These are phyloP conservation scores for Cavia aperea DNA, from an alignment of 2,113 vertebrate species.

Conservation along the genomic window DNA sequence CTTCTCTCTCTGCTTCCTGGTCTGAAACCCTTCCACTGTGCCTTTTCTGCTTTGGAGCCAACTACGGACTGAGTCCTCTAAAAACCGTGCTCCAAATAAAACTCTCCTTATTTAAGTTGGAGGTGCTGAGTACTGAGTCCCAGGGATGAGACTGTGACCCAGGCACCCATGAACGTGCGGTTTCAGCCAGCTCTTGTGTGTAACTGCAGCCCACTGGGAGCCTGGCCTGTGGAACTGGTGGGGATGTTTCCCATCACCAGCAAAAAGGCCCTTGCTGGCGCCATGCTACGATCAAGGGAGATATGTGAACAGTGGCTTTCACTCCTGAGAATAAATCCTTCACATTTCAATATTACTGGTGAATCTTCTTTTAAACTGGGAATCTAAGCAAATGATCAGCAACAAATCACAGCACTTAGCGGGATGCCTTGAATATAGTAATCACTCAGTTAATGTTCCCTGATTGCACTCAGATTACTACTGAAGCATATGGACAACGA, in stretches of 20 bases:
- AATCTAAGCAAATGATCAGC: neutral
- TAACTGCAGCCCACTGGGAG: neutral
- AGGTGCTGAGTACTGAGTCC: neutral
- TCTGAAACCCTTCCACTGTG: neutral
- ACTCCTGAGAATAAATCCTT: conserved; percentile 7
- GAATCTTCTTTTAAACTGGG: neutral
- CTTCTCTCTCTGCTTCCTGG: neutral
- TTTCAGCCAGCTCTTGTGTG: fast-evolving
- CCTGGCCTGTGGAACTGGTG: too few species aligned
- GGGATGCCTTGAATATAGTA: neutral
- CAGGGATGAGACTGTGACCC: neutral
- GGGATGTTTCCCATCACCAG: fast-evolving
- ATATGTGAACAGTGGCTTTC: neutral
- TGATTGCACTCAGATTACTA: neutral
- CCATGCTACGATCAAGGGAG: neutral
- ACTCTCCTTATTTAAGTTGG: neutral
- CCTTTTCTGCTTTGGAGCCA: neutral
- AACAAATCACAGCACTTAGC: neutral
- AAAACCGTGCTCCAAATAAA: neutral
- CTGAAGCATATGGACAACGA: neutral
- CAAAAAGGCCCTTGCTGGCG: neutral
- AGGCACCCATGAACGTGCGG: neutral
- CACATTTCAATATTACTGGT: neutral
- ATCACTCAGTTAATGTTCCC: neutral
- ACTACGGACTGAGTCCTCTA: neutral